A percentile compares a stretch with the other conserved stretches of the same genome.
Conservation (phyloP, 2,113 vertebrate species). For the Anthoscopus minutus region DNA sequence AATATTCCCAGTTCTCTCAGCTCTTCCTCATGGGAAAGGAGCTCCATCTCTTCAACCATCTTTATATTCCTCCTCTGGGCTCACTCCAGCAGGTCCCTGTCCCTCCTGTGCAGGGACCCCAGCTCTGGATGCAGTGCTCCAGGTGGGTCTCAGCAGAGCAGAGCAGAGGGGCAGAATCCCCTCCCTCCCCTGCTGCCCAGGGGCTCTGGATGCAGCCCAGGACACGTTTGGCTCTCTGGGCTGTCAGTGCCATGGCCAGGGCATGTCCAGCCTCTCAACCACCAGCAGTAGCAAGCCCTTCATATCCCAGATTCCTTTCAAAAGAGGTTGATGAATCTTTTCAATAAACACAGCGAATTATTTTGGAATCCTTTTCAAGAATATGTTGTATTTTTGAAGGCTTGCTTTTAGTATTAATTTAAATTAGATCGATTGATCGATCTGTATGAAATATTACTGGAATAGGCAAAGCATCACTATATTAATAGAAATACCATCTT, state of each 20-base stretch:
- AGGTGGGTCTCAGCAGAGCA: not conserved
- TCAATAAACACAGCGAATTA: not conserved
- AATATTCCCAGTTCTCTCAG: not conserved
- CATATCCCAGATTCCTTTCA: not conserved
- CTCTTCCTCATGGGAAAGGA: not conserved
- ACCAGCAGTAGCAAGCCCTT: not conserved
- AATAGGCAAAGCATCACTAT: not conserved
- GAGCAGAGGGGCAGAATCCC: not conserved
- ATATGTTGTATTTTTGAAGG: not conserved
- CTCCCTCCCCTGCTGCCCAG: not conserved
- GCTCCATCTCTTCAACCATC: not conserved
- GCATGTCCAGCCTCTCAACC: not conserved
- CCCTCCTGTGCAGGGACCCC: not conserved
- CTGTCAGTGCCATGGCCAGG: not conserved
- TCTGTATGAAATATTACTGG: not conserved
- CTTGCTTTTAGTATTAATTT: not conserved
- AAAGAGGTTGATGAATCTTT: not conserved
- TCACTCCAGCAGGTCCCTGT: rapidly evolving
- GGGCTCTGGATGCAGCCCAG: not conserved
- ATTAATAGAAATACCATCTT: not conserved
- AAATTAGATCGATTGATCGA: not conserved
- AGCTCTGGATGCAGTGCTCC: not conserved
- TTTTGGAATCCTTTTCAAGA: not conserved
- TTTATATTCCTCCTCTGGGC: not conserved
- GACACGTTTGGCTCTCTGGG: not conserved